Conservation (phyloP, 2,888 invertebrate species). For the Caenorhabditis sinica region DNA sequence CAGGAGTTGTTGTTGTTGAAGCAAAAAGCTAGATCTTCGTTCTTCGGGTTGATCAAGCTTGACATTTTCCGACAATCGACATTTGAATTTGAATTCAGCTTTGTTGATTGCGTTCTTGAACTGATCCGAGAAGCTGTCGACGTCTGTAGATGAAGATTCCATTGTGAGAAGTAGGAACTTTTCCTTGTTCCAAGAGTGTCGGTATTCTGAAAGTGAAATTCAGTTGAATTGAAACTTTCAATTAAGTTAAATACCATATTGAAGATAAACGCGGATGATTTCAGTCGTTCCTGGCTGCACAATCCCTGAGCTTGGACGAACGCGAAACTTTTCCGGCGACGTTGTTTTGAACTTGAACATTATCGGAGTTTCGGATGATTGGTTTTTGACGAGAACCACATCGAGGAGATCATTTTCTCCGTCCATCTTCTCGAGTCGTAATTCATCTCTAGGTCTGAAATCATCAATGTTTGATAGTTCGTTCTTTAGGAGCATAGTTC, state of each 20-base stretch:
- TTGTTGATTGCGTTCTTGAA: constrained; percentile 70
- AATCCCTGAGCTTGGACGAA: constrained; percentile 88
- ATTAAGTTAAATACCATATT: constrained; percentile 72
- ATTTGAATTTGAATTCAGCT: constrained; percentile 75
- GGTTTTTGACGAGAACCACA: constrained; percentile 73
- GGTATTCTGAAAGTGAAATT: constrained; percentile 75
- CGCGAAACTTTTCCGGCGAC: constrained; percentile 95
- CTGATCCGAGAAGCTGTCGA: constrained; percentile 72
- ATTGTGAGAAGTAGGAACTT: constrained; percentile 77
- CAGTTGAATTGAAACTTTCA: background rate
- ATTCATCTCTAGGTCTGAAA: constrained; percentile 75
- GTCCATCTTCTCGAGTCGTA: constrained; percentile 69
- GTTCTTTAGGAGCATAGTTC: background rate
- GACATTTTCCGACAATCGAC: constrained; percentile 67
- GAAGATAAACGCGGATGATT: constrained; percentile 76
- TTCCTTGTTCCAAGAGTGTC: constrained; percentile 74
- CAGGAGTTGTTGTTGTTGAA: constrained; percentile 44
- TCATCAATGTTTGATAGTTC: background rate
- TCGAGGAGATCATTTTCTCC: constrained; percentile 76
- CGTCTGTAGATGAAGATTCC: constrained; percentile 68
- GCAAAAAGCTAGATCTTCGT: constrained; percentile 68
- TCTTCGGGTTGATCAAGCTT: constrained; percentile 65
- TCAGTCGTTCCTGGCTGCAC: constrained; percentile 74
- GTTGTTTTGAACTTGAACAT: constrained; percentile 91
- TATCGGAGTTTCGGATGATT: constrained; percentile 66